A percentile compares a stretch with the other conserved stretches of the same genome.
Conservation (phyloP, 2,113 vertebrate species). For the Nycticorax nycticorax region DNA sequence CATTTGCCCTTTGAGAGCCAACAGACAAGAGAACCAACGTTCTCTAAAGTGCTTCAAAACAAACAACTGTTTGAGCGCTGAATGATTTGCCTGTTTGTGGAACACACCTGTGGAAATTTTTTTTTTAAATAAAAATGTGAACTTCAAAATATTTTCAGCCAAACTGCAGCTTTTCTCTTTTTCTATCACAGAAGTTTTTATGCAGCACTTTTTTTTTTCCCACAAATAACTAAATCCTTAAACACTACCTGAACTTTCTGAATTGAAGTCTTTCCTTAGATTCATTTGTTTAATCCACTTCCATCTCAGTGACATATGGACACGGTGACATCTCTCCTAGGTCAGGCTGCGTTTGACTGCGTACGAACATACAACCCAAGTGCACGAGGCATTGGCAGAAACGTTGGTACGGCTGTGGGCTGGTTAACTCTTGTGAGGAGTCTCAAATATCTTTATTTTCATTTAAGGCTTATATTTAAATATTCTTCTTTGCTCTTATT, state of each 20-base stretch:
- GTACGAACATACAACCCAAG: background rate
- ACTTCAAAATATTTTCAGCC: background rate
- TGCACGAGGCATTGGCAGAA: background rate
- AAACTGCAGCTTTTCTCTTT: background rate
- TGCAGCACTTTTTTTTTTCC: background rate
- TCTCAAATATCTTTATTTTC: background rate
- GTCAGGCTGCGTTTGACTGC: background rate
- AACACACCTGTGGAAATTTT: background rate
- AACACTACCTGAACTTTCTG: background rate
- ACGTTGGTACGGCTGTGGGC: background rate
- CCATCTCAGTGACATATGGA: background rate
- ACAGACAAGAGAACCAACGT: background rate
- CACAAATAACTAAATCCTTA: background rate
- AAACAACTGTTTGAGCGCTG: background rate
- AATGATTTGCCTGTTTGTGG: background rate
- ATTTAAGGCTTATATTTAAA: background rate
- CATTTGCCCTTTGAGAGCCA: background rate
- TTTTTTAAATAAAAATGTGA: background rate
- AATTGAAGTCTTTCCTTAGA: background rate
- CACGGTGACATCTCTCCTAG: background rate
- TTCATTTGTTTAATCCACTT: background rate
- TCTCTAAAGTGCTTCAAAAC: background rate
- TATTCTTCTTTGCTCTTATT: background rate
- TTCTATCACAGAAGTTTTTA: background rate
- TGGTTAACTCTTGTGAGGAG: background rate